Base-by-base conservation (phyloP, 2,113 vertebrate species). In the Neolamprologus fasciatus region DNA sequence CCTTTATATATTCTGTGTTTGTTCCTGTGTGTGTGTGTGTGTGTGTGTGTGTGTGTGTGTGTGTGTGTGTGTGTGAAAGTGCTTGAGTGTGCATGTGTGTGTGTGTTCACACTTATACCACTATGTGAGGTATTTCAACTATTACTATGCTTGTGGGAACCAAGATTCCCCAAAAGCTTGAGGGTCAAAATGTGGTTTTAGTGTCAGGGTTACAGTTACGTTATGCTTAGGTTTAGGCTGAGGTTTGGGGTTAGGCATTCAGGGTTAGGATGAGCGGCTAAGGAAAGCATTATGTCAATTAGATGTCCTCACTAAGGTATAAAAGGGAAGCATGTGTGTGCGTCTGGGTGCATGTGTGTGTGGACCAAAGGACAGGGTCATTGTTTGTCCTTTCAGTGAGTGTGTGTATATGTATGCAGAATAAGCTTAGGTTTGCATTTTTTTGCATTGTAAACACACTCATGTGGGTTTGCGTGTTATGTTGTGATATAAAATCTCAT, bases 341-440 rank as follows among this genome's bases (percentile, higher is more conserved):
- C 42, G 76, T 87, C 28, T 58, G 63, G 1, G 28, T 79, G 55
- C 86, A 23, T 81, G 21, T 61, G 58, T 79, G 50, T 86, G 31
- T 82, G 21, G 68, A 80, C 82, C 83, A 87, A 84, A 94, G 94
- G 90, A 89, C 95, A 96, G 92, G 91, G 95, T 96, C 92, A 93
- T 45, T 40, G 84, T 93, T 95, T 95, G 95, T 42, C 88, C 37
- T 50, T 66, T 31, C 66, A 21, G 54, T 53, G 26, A 37, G 12
- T 10, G 71, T 57, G 55, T 14, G 82, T 81, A n/a, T 86, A 35
- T 47, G 21, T 58, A 14, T 55, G 47, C 80, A 37, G 31, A 80
- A 23, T 45, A 76, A 85, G 83, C 84, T 42, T 68, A 90, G 17
- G 8, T 23, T 76, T 79, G 23, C 4, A 21, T 37, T 8, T 50